Evolutionary conservation across 2,113 vertebrate genomes (phyloP).

Genomic region (Ophthalmolycus amberensis): DNA sequence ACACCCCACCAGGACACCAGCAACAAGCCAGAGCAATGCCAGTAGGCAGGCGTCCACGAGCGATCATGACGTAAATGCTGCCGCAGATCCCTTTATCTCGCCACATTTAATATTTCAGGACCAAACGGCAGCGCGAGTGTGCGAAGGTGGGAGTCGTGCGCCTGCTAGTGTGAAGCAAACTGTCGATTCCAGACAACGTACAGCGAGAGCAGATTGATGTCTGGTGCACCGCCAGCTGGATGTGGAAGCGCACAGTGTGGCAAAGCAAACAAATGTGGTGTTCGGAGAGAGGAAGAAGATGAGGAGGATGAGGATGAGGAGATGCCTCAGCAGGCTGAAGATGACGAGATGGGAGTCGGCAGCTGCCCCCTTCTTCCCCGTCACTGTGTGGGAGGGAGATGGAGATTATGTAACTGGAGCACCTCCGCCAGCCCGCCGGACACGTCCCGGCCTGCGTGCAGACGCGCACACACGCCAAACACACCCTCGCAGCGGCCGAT

Average conservation of each 20-base stretch:
- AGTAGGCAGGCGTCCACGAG: constrained; percentile 33
- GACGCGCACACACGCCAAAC: constrained; percentile 38
- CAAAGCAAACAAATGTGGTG: background rate
- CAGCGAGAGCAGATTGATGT: constrained; percentile 13
- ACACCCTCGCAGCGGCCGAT: constrained; percentile 23
- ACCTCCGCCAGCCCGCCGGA: constrained; percentile 58
- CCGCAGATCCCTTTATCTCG: background rate
- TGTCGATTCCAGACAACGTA: too few relatives aligned
- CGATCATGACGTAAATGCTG: background rate
- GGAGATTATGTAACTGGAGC: constrained; percentile 68
- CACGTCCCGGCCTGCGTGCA: constrained; percentile 40
- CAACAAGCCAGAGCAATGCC: constrained; percentile 31
- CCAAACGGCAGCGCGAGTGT: background rate
- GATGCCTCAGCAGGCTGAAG: constrained; percentile 44
- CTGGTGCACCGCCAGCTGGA: constrained; percentile 18
- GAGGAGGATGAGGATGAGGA: constrained; percentile 30
- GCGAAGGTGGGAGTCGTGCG: constrained; percentile 40
- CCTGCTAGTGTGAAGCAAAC: constrained; percentile 12
- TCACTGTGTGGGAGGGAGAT: constrained; percentile 55
- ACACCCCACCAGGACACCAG: constrained; percentile 13
- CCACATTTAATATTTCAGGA: background rate
- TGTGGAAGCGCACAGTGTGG: background rate
- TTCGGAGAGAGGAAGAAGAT: background rate
- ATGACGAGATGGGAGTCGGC: constrained; percentile 72
- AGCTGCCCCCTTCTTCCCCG: constrained; percentile 59